Percentiles rank a stretch among this genome's conserved stretches.
Conservation (phyloP, 2,888 invertebrate genomes). For the Ornithoptera alexandrae region DNA sequence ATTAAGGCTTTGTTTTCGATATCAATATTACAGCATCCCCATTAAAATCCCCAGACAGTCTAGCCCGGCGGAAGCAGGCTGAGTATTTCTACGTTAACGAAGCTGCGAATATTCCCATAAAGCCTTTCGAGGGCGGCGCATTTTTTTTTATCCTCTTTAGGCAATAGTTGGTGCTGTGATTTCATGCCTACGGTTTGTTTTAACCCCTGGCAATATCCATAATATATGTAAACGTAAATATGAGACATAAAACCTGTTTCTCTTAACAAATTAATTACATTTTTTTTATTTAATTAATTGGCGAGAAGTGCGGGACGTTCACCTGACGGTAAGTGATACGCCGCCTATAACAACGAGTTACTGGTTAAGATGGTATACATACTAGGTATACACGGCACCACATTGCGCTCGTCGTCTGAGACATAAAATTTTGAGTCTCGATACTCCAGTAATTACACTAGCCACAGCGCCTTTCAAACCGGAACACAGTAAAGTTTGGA, state of each 20-base stretch:
- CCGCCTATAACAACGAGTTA: no score
- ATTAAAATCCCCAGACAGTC: constrained; percentile 28
- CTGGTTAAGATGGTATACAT: no score
- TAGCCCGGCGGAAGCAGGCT: constrained; percentile 24
- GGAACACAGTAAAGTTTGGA: no score
- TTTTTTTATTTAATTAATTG: no score
- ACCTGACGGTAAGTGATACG: no score
- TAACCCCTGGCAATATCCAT: background rate
- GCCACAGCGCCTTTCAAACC: no score
- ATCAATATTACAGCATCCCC: constrained; percentile 20
- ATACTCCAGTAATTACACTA: no score
- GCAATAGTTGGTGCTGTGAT: constrained; percentile 1
- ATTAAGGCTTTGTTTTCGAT: constrained; percentile 8
- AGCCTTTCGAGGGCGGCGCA: constrained; percentile 5
- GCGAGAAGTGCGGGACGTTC: no score
- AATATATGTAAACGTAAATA: background rate
- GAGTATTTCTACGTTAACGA: constrained; percentile 25
- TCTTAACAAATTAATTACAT: no score
- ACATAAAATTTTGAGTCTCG: no score
- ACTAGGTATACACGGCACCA: no score
- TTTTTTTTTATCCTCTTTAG: constrained; percentile 12
- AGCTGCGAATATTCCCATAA: constrained; percentile 25
- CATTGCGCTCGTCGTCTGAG: no score
- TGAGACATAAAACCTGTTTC: background rate
- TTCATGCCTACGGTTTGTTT: constrained; percentile 2